Base-by-base conservation (phyloP, 2,888 invertebrate genomes). In the Drosophila fungiperda region DNA sequence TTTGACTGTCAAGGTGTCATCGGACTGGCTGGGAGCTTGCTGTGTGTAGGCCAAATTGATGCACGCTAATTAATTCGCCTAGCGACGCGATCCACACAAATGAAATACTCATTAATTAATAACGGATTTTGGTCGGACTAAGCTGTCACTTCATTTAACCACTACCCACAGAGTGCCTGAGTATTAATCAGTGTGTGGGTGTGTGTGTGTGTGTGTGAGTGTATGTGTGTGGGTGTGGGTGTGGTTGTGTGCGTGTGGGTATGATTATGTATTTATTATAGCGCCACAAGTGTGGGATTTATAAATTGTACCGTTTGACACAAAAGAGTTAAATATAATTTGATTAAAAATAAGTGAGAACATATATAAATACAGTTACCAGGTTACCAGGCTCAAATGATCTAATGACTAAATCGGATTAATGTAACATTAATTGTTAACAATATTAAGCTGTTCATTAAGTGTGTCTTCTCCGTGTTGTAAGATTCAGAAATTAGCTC, bases 21-120 rank as follows among this genome's bases (percentile, higher is more conserved):
- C 26, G 48, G 45, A 3, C n/a, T 33, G 26, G 29, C 45, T 29
- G 33, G 29, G 12, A 32, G 17, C 50, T 15, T 36, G 12, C 53
- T 20, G 26, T 48, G 58, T 38, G n/a, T 15, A 15, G 61, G 3
- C 48, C 48, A 68, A 61, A 54, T 59, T 65, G 48, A 53, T 57
- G 67, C 15, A 20, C 48, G 62, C 72, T 82, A 82, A 82, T 87
- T 81, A 83, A 61, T 71, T 65, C 36, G 52, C n/a, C 52, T 12
- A 35, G 26, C 38, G 54, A 42, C 42, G 54, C 29, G 42, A 57
- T 65, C 63, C 45, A 58, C 59, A 38, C 60, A 58, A 73, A 70
- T 63, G 70, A 71, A 66, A 70, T 63, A 75, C 58, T 71, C 70
- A 82, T 82, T 87, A 83, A 83, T 83, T 82, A 75, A 73, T 71